phyloP scores from a whole-genome alignment of 2,888 invertebrate species.

The Drosophila multiciliata region DNA sequence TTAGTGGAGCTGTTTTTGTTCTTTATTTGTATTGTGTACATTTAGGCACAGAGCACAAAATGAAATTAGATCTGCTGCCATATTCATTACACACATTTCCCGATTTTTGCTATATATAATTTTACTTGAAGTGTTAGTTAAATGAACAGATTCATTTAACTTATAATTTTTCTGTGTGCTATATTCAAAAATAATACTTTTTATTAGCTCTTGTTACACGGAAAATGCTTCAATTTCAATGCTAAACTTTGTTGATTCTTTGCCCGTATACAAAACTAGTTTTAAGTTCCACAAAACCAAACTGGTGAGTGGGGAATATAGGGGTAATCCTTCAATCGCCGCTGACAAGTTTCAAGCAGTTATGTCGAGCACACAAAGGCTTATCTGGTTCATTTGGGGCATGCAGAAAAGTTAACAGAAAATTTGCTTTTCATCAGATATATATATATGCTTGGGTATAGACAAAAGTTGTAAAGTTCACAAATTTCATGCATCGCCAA shows the following conservation, averaged over 20 bases:
- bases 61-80: neutral
- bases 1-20: neutral
- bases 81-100: no score
- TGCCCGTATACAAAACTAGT: neutral
- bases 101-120: neutral
- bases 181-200: neutral
- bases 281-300: neutral
- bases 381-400: slow-evolving; percentile 8
- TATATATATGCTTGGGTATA: slow-evolving; percentile 20
- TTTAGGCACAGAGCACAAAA: neutral
- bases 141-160: neutral
- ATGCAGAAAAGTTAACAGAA: slow-evolving; percentile 4
- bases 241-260: neutral
- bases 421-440: slow-evolving; percentile 68
- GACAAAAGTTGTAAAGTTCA: slow-evolving; percentile 65
- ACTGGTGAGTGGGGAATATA: no score
- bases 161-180: no score
- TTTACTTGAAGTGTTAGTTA: neutral
- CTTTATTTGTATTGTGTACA: neutral
- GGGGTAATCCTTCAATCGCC: neutral
- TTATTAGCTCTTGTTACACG: neutral
- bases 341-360: slow-evolving; percentile 4
- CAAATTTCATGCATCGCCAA: slow-evolving; percentile 68
- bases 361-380: slow-evolving; percentile 4
- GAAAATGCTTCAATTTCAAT: neutral